Percentiles rank a stretch among this genome's conserved stretches.
Evolutionary conservation across 2,113 vertebrate species (phyloP).

Genomic region (Vidua macroura): DNA sequence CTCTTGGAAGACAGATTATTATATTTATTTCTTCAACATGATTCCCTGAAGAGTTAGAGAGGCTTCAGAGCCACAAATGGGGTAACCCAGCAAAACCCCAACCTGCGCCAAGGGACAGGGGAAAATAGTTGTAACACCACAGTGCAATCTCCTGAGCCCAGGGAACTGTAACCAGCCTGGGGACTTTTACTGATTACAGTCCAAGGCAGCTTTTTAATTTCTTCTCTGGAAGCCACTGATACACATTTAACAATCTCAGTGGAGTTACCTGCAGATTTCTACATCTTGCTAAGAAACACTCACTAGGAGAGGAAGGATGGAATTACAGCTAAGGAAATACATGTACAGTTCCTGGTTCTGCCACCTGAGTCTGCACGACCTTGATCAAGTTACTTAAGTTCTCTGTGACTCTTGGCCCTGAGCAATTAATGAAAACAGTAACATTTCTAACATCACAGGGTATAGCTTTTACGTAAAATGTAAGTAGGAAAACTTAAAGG

Average conservation of each 20-base stretch:
- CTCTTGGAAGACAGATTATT: slow-evolving; percentile 4
- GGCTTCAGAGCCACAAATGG: neutral
- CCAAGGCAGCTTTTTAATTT: neutral
- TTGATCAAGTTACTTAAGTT: neutral
- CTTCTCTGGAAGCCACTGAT: neutral
- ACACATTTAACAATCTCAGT: neutral
- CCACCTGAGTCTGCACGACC: neutral
- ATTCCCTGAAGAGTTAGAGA: neutral
- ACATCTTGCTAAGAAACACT: neutral
- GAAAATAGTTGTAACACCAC: neutral
- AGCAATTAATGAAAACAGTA: neutral
- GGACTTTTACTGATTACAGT: neutral
- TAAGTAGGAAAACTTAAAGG: neutral
- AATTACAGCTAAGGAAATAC: neutral
- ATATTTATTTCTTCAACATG: neutral
- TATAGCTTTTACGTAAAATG: neutral
- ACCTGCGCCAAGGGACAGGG: neutral
- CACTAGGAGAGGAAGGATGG: neutral
- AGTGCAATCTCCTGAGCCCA: neutral
- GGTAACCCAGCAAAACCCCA: neutral
- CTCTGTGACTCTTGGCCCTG: neutral
- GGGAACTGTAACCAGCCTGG: neutral
- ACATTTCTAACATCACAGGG: neutral
- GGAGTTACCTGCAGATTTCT: neutral
- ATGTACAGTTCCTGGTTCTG: neutral